Base-by-base conservation (phyloP, 1,140 invertebrate species). In the Heliconius himera region DNA sequence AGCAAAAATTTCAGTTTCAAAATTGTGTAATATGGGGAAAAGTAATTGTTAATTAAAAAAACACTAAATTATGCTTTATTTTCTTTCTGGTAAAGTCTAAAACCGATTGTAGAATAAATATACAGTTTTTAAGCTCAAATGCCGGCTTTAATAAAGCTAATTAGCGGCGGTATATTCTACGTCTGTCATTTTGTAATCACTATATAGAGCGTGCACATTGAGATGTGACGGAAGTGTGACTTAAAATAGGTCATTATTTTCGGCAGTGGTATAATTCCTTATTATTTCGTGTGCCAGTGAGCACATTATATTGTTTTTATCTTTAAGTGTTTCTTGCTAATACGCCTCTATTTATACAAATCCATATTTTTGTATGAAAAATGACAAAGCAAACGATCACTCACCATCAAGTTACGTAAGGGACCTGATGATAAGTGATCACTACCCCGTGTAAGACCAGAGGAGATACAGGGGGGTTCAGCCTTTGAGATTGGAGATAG, bases 141-240 rank as follows among this genome's bases (percentile, higher is more conserved):
- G n/a, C 22, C 20, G 11, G 54, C 74, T 75, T 54, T 66, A 75
- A 75, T 75, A 75, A 75, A 75, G 51, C 74, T 75, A 60, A 75
- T 75, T 75, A 75, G 74, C 49, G 49, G 51, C 29, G 41, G 46
- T 74, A 74, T 74, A 33, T 66, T 29, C 22, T 66, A 66, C 60
- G 60, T 66, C 22, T 66, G 60, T 66, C 60, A 66, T 66, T 66
- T 66, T 18, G 60, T 66, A 29, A 66, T 5, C 54, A 60, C 60
- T 66, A 66, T 66, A 66, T 8, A 26, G 56, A 29, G 56, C 56
- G 3, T 66, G 56, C 60, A 66, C 29, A 66, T 66, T 66, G 60
- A 66, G 60, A 29, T 66, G 60, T 66, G 60, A 29, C 22, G 60
- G 60, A 29, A 66, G 60, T 66, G 60, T 18, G 60, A 66, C 26